Conservation (phyloP, 2,113 vertebrate species). For the Dicentrarchus labrax region DNA sequence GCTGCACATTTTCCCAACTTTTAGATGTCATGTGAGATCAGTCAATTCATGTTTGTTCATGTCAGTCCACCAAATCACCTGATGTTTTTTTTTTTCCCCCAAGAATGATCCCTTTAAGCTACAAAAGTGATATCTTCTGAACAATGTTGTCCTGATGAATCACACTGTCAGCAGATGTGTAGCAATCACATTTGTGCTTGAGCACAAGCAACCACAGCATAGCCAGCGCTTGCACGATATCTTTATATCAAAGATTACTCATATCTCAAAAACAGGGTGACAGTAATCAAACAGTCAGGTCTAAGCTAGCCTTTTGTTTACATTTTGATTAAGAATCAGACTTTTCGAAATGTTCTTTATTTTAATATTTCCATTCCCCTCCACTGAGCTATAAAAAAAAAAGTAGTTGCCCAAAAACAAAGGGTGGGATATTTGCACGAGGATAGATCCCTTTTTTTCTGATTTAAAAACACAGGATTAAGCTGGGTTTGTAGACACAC, state of each 20-base stretch:
- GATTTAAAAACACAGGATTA: conserved; percentile 42
- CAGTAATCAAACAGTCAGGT: not conserved
- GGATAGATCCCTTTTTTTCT: not conserved
- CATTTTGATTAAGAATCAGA: not conserved
- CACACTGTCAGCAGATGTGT: not conserved
- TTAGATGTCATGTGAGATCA: not conserved
- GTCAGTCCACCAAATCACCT: not conserved
- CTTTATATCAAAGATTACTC: not conserved
- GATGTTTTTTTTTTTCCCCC: not conserved
- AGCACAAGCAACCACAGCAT: not conserved
- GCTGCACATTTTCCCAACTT: not conserved
- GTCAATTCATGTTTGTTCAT: not conserved
- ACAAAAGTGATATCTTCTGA: not conserved
- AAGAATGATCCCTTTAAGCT: not conserved
- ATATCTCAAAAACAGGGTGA: not conserved
- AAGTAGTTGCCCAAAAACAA: not conserved
- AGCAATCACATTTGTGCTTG: not conserved
- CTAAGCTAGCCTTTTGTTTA: conserved; percentile 12
- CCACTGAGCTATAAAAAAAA: conserved; percentile 19
- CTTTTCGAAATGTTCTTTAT: conserved; percentile 6
- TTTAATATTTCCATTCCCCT: conserved; percentile 28
- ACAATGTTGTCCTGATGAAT: not conserved
- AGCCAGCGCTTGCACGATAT: not conserved
- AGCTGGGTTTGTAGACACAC: not conserved
- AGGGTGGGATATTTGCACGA: not conserved